A percentile compares a stretch with the other conserved stretches of the same genome.
Evolutionary conservation across 2,797 vertebrate species (phyloP).

Genomic region (Megalops cyprinoides): DNA sequence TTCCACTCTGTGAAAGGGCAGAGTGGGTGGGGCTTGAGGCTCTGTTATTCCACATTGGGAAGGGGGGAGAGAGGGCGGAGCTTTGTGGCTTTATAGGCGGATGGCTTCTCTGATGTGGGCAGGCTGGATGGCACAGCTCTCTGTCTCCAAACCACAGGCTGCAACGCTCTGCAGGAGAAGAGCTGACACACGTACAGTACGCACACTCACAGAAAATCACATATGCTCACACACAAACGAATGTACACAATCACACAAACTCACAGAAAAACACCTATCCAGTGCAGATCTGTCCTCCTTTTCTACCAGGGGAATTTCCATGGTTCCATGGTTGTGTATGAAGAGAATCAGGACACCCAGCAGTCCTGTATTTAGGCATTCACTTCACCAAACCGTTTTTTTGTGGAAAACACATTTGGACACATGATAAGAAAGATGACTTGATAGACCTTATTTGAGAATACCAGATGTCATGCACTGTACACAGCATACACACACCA

Average conservation of each 20-base stretch:
- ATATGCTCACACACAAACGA: constrained; percentile 15
- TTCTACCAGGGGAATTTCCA: too few species aligned
- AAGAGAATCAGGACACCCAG: too few species aligned
- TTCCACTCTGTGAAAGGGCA: constrained; percentile 87
- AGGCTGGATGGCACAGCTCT: constrained; percentile 87
- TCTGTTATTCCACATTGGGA: constrained; percentile 98
- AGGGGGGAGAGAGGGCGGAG: constrained; percentile 47
- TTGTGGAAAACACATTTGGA: too few species aligned
- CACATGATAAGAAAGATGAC: too few species aligned
- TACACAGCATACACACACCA: too few species aligned
- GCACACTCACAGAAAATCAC: constrained; percentile 49
- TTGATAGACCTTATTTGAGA: too few species aligned
- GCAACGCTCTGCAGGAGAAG: constrained; percentile 86
- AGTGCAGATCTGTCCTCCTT: too few species aligned
- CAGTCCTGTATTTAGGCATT: too few species aligned
- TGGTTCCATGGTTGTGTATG: too few species aligned
- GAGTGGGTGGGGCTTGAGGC: constrained; percentile 83
- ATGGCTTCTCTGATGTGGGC: constrained; percentile 97
- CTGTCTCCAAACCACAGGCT: constrained; percentile 90
- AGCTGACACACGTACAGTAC: constrained; percentile 81
- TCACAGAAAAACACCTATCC: constrained; percentile 40
- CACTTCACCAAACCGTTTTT: too few species aligned
- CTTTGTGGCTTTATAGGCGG: constrained; percentile 89
- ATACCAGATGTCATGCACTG: too few species aligned
- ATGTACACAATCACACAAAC: constrained; percentile 12